These are phyloP conservation scores for Troides oblongomaculatus DNA, from an alignment of 2,888 invertebrate species.

Conservation along the genomic window DNA sequence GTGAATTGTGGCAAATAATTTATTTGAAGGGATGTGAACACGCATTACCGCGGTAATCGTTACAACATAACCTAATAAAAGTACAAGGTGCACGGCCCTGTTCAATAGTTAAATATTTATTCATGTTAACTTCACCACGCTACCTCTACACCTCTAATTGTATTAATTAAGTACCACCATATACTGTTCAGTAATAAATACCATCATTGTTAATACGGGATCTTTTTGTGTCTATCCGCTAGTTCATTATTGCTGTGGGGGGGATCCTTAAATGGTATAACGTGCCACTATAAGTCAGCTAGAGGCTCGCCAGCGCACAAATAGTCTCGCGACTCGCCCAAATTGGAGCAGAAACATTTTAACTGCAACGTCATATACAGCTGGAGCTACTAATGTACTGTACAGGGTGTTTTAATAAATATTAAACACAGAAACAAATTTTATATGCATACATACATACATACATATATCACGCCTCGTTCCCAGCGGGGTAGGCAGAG, in stretches of 20 bases:
- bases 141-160: slow-evolving; percentile 29
- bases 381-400: slow-evolving; percentile 29
- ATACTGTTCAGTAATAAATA: slow-evolving; percentile 30
- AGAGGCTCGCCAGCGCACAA: slow-evolving; percentile 35
- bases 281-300: slow-evolving; percentile 32
- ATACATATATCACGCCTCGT: too few relatives aligned
- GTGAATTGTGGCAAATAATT: background rate
- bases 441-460: too few relatives aligned
- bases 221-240: slow-evolving; percentile 23
- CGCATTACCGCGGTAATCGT: background rate
- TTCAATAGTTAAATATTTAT: slow-evolving; percentile 12
- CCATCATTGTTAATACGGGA: slow-evolving; percentile 28
- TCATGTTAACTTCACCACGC: slow-evolving; percentile 11
- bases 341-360: slow-evolving; percentile 44
- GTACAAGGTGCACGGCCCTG: slow-evolving; percentile 12
- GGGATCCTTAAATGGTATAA: slow-evolving; percentile 32
- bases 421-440: too few relatives aligned
- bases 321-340: slow-evolving; percentile 37
- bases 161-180: slow-evolving; percentile 31
- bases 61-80: background rate
- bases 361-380: slow-evolving; percentile 42
- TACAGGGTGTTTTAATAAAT: slow-evolving; percentile 27
- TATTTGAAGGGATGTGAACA: background rate
- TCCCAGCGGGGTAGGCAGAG: too few relatives aligned
- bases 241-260: slow-evolving; percentile 30